Base-by-base conservation (phyloP, 2,888 invertebrate species). In the Drosophila prostipennis region DNA sequence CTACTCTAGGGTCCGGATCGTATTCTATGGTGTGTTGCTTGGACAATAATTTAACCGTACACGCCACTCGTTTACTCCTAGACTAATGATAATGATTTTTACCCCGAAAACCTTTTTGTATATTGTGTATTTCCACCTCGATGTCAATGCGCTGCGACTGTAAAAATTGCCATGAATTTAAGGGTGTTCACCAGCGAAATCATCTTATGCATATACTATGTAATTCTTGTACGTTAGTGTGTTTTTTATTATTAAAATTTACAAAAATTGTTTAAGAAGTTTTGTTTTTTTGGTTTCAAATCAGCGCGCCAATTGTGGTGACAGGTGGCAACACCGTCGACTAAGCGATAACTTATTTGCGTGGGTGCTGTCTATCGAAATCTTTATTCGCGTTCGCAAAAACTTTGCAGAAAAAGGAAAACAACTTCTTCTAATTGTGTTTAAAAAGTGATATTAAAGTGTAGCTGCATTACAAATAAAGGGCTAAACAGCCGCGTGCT, bases 201-300 rank as follows among this genome's bases (percentile, higher is more conserved):
- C 56, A 63, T 70, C 72, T 61, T 70, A 60, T 65, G 59, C 61
- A 51, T 64, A 77, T 67, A 55, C 72, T 63, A 46, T 34, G 23
- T 51, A 46, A 56, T 63, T 46, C 71, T 52, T 75, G 63, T 77
- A 64, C 43, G 26, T 73, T 49, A 76, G 58, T 75, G 67, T 80
- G 60, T 82, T 82, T 79, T 81, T 78, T 78, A 79, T 72, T 71
- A 77, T 70, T 72, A 64, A 77, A 78, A 80, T 75, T 58, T 77
- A 72, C 52, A 74, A 71, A 71, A 71, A 40, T 57, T 71, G 70
- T 71, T 70, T 71, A 45, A 42, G 6, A 7, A 16, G 29, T 29
- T 1, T 0, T 10, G 1, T 3, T 8, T 37, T 13, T 39, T 0
- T 26, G 7, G 6, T 34, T 36, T 14, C 5, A 40, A 51, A 8